Conservation (phyloP, 2,888 invertebrate species). For the Tuta absoluta region DNA sequence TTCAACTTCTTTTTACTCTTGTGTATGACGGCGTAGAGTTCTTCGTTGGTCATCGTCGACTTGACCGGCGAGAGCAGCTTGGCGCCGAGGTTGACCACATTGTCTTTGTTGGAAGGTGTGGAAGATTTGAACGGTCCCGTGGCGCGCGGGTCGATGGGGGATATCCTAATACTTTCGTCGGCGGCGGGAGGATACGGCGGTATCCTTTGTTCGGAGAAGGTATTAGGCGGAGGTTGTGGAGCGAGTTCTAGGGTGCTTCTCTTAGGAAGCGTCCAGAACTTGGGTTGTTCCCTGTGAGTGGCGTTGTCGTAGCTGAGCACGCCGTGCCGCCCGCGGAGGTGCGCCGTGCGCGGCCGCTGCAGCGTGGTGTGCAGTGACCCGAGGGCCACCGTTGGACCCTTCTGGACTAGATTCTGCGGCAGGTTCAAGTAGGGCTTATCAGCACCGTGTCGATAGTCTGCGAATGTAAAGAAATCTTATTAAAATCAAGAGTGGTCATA, state of each 20-base stretch:
- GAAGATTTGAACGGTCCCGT: conserved; percentile 84
- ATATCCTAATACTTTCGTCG: conserved; percentile 80
- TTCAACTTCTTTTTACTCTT: conserved; percentile 88
- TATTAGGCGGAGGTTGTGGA: conserved; percentile 41
- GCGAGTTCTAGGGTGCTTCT: conserved; percentile 49
- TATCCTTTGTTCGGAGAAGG: conserved; percentile 37
- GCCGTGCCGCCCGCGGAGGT: conserved; percentile 60
- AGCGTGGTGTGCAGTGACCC: conserved; percentile 59
- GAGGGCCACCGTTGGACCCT: conserved; percentile 54
- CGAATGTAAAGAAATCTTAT: conserved; percentile 43
- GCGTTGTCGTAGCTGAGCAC: conserved; percentile 59
- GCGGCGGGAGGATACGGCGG: conserved; percentile 35
- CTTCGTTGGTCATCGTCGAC: conserved; percentile 89
- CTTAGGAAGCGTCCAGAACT: conserved; percentile 83
- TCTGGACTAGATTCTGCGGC: conserved; percentile 53
- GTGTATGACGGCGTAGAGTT: conserved; percentile 88
- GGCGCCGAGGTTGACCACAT: conserved; percentile 72
- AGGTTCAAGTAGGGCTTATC: conserved; percentile 68
- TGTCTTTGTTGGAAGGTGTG: conserved; percentile 82
- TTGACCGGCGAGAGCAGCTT: conserved; percentile 84
- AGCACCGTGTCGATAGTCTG: conserved; percentile 85
- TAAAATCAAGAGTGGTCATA: background rate
- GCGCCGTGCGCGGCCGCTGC: conserved; percentile 60
- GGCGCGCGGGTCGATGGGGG: conserved; percentile 85
- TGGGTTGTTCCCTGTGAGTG: conserved; percentile 60